phyloP scores from a whole-genome alignment of 2,888 invertebrate species.

The Cyrtodaria siliqua region DNA sequence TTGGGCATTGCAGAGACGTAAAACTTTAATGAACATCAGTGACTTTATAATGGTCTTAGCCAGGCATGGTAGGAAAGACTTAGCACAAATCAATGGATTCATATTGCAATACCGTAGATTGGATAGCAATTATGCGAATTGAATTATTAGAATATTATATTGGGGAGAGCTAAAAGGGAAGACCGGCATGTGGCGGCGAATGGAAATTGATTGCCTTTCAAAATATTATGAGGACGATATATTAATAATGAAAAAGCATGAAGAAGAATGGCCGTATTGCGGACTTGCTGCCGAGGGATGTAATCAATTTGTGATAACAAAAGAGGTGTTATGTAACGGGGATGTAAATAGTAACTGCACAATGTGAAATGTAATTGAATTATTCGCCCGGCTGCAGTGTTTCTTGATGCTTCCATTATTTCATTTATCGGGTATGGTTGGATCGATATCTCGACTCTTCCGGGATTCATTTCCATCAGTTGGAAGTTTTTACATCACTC shows the following conservation, averaged over 20 bases:
- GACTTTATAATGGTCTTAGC: conserved; percentile 45
- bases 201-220: conserved; percentile 43
- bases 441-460: too few relatives aligned
- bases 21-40: conserved; percentile 59
- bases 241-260: conserved; percentile 41
- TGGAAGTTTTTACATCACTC: too few relatives aligned
- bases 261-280: conserved; percentile 3
- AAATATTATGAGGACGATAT: conserved; percentile 30
- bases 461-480: too few relatives aligned
- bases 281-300: not conserved
- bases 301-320: conserved; percentile 1
- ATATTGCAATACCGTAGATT: conserved; percentile 35
- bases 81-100: conserved; percentile 52
- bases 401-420: not conserved
- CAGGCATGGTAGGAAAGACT: conserved; percentile 21
- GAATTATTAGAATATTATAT: conserved; percentile 28
- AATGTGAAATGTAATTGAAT: too few relatives aligned
- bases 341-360: too few relatives aligned
- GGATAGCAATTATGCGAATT: conserved; percentile 51
- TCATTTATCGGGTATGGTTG: not conserved
- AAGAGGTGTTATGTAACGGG: not conserved
- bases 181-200: not conserved
- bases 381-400: too few relatives aligned
- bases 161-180: too few relatives aligned
- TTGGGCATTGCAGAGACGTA: conserved; percentile 29